phyloP scores from a whole-genome alignment of 2,113 vertebrate genomes.

The Chitala chitala region DNA sequence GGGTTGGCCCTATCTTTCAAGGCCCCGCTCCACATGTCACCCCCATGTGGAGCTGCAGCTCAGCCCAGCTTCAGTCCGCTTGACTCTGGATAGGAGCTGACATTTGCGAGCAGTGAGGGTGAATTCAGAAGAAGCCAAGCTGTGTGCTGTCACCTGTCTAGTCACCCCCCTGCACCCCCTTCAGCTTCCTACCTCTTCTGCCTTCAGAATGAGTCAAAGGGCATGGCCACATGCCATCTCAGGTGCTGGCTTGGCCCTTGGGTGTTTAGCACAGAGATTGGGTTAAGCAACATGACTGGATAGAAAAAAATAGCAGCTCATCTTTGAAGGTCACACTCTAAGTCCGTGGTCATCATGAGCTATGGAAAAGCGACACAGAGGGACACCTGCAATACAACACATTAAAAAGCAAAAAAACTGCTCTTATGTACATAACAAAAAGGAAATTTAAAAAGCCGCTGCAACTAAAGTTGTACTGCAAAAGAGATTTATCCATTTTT shows the following conservation, averaged over 20 bases:
- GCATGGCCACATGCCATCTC: no score
- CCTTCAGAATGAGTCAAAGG: no score
- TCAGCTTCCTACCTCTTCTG: background rate
- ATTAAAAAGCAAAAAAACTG: no score
- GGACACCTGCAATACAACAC: no score
- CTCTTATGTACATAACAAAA: no score
- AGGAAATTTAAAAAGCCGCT: no score
- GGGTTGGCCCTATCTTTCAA: background rate
- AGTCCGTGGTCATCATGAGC: no score
- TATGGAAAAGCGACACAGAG: no score
- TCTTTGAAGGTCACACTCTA: background rate
- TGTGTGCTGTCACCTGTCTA: background rate
- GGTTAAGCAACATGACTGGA: no score
- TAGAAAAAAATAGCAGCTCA: background rate
- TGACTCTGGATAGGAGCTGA: constrained; percentile 5
- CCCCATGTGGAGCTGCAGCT: constrained; percentile 11
- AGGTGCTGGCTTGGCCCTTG: background rate
- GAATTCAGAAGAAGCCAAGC: background rate
- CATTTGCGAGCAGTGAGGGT: constrained; percentile 22
- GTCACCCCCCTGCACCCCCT: background rate
- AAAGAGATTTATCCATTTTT: no score
- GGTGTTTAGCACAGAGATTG: no score
- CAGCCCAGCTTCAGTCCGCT: constrained; percentile 19
- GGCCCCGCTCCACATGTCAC: constrained; percentile 12
- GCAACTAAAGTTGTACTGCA: no score